phyloP scores from a whole-genome alignment of 2,888 invertebrate genomes.

The Pyrocoelia pectoralis region DNA sequence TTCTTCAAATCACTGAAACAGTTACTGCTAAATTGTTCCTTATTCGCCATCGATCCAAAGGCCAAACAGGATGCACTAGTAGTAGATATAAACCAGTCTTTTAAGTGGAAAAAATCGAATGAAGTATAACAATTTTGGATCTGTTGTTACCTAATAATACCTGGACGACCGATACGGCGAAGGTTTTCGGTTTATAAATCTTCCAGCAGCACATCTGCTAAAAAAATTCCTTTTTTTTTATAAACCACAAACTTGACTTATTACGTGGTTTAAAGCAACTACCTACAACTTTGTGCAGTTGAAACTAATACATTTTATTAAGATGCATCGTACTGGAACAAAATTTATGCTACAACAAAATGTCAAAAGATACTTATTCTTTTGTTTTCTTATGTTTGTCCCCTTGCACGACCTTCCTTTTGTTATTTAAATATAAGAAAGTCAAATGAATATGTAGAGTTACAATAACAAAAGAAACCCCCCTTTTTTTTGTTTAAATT shows the following conservation, averaged over 20 bases:
- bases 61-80: too few relatives aligned
- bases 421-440: background rate
- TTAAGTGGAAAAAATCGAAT: too few relatives aligned
- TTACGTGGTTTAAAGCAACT: background rate
- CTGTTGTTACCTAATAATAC: too few relatives aligned
- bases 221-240: background rate
- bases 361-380: constrained; percentile 3
- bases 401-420: constrained; percentile 4
- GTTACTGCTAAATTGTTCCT: too few relatives aligned
- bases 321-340: constrained; percentile 7
- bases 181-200: too few relatives aligned
- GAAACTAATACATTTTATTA: background rate
- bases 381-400: constrained; percentile 8
- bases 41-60: too few relatives aligned
- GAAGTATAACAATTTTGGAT: too few relatives aligned
- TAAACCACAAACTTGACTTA: background rate
- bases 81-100: too few relatives aligned
- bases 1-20: too few relatives aligned
- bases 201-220: too few relatives aligned
- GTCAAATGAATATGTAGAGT: background rate
- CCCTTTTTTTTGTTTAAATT: background rate
- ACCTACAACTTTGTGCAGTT: background rate
- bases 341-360: constrained; percentile 5
- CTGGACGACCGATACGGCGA: too few relatives aligned
- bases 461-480: background rate